Evolutionary conservation across 1,140 invertebrate species (phyloP).

Genomic region (Atta colombica): DNA sequence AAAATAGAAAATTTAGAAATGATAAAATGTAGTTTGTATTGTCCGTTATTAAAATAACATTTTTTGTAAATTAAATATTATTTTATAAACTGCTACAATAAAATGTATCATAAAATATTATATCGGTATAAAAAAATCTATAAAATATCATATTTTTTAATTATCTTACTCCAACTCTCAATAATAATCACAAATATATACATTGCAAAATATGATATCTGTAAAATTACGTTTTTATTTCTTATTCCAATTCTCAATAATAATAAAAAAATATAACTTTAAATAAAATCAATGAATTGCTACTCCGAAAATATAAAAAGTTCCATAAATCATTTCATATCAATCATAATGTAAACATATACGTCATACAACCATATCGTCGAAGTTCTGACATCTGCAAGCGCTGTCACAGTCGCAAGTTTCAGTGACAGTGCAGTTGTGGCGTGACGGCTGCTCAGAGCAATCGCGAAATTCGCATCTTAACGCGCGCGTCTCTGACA

Average conservation of each 20-base stretch:
- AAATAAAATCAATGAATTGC: background rate
- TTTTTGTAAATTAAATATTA: background rate
- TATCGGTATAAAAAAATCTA: too few species aligned
- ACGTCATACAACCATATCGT: background rate
- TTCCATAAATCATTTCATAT: background rate
- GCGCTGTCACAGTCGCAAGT: constrained; percentile 7
- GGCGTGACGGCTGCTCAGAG: constrained; percentile 25
- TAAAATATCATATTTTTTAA: background rate
- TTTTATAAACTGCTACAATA: background rate
- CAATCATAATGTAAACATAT: background rate
- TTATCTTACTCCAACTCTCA: background rate
- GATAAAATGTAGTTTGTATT: background rate
- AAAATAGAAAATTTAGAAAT: background rate
- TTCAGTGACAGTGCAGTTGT: constrained; percentile 8
- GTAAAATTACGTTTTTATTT: background rate
- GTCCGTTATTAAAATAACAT: background rate
- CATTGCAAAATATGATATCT: too few species aligned
- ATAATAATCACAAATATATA: background rate
- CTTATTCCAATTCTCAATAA: background rate
- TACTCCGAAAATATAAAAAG: background rate
- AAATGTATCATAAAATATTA: background rate
- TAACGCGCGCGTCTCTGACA: constrained; percentile 32
- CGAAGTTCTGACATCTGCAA: constrained; percentile 28
- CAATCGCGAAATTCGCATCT: constrained; percentile 53
- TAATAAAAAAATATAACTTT: background rate